These are phyloP conservation scores for Meloidogyne hapla DNA, from an alignment of 1,140 invertebrate genomes.

Conservation along the genomic window DNA sequence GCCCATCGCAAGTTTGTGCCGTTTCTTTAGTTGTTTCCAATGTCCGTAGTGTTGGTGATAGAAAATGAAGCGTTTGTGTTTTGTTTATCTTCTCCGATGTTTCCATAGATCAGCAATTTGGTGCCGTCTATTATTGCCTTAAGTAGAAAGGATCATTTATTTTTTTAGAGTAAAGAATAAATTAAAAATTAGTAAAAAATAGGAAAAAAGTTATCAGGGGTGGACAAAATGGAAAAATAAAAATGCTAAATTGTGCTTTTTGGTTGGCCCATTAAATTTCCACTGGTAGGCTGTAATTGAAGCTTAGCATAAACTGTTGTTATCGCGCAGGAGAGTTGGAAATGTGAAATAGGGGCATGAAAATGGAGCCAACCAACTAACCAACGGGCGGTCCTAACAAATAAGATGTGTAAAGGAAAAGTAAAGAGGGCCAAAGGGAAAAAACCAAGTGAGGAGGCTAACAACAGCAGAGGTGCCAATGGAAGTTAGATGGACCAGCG, in stretches of 20 bases:
- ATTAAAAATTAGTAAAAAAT: no score
- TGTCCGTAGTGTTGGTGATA: not conserved
- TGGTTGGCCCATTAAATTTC: no score
- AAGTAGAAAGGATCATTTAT: no score
- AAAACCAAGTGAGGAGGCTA: not conserved
- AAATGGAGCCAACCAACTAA: constrained; percentile 1
- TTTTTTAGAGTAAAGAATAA: no score
- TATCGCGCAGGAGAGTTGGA: not conserved
- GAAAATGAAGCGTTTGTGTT: not conserved
- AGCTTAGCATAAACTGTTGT: no score
- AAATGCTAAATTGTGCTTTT: no score
- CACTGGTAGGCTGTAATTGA: no score
- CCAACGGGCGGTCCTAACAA: not conserved
- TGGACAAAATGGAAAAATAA: no score
- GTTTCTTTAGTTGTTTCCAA: not conserved
- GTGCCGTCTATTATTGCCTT: no score
- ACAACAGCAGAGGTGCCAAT: not conserved
- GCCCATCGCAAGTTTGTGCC: not conserved
- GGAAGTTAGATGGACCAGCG: not conserved
- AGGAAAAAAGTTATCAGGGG: no score
- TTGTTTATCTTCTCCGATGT: no score
- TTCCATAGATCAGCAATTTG: not conserved
- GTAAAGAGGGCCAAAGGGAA: not conserved
- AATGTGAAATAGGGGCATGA: not conserved
- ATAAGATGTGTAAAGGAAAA: not conserved